phyloP scores from a whole-genome alignment of 2,888 invertebrate species.

The Crioceris asparagi region DNA sequence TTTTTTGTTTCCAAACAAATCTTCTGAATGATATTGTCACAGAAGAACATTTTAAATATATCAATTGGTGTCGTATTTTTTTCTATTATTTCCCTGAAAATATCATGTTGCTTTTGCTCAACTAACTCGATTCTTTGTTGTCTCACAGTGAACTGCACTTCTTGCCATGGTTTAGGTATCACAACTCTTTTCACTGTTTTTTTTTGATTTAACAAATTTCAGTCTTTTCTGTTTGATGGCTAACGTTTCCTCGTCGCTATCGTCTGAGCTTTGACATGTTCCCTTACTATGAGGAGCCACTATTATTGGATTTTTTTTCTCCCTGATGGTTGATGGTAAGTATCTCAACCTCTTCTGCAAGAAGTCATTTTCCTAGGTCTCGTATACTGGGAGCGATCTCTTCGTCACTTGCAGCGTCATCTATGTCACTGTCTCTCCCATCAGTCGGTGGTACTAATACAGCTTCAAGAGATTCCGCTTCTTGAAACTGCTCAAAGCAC shows the following conservation, averaged over 20 bases:
- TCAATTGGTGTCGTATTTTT: conserved; percentile 8
- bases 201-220: conserved; percentile 3
- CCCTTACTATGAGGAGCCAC: not conserved
- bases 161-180: not conserved
- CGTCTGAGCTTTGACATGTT: too few relatives aligned
- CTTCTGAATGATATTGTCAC: conserved; percentile 1
- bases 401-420: too few relatives aligned
- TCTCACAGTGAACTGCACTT: conserved; percentile 1
- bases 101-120: conserved; percentile 2
- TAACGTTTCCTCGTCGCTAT: conserved; percentile 7
- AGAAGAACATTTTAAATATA: conserved; percentile 9
- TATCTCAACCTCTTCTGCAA: conserved; percentile 3
- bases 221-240: conserved; percentile 7
- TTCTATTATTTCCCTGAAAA: conserved; percentile 6
- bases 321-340: conserved; percentile 1
- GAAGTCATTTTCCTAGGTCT: conserved; percentile 8
- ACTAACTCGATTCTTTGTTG: conserved; percentile 7
- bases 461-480: too few relatives aligned
- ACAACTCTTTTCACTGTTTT: conserved; percentile 3
- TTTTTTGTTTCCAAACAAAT: conserved; percentile 9
- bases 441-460: too few relatives aligned
- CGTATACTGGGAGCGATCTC: conserved; percentile 3
- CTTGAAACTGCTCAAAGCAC: too few relatives aligned
- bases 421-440: too few relatives aligned
- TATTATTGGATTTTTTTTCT: not conserved